phyloP scores from a whole-genome alignment of 2,797 vertebrate species.

The Corythornis leucogaster region DNA sequence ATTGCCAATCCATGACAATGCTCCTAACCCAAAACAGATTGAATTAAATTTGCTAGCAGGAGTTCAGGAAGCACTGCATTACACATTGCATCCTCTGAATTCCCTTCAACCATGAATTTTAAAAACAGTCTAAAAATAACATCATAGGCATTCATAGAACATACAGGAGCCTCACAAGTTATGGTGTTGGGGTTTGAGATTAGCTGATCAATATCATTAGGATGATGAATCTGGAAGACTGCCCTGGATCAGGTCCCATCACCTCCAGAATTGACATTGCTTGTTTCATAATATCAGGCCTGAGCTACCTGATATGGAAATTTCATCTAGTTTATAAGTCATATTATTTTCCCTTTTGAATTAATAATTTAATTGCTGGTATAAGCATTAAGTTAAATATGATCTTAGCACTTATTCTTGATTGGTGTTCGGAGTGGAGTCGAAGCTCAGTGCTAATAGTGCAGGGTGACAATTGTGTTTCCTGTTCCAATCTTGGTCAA shows the following conservation, averaged over 20 bases:
- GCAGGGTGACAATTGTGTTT: neutral
- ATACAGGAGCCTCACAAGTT: neutral
- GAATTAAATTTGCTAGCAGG: conserved; percentile 61
- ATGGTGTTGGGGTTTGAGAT: neutral
- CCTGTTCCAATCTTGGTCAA: neutral
- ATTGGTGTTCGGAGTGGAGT: neutral
- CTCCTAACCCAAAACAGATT: conserved; percentile 55
- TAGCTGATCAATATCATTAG: neutral
- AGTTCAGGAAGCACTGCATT: conserved; percentile 26
- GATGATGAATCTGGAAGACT: neutral
- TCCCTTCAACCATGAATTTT: conserved; percentile 35
- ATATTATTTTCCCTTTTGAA: neutral
- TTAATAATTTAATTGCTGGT: neutral
- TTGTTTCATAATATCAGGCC: neutral
- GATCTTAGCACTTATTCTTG: neutral
- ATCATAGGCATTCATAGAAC: neutral
- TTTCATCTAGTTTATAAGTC: neutral
- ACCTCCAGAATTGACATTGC: neutral
- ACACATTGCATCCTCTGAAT: conserved; percentile 18
- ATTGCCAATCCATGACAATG: conserved; percentile 54
- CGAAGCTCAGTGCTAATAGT: neutral
- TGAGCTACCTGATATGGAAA: neutral
- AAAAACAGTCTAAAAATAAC: conserved; percentile 44
- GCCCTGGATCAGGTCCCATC: neutral
- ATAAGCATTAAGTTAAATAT: neutral